Evolutionary conservation across 2,888 invertebrate species (phyloP), one percentile per base, ranked within the genome.

Genomic region (Himalopsyche kuldschensis): DNA sequence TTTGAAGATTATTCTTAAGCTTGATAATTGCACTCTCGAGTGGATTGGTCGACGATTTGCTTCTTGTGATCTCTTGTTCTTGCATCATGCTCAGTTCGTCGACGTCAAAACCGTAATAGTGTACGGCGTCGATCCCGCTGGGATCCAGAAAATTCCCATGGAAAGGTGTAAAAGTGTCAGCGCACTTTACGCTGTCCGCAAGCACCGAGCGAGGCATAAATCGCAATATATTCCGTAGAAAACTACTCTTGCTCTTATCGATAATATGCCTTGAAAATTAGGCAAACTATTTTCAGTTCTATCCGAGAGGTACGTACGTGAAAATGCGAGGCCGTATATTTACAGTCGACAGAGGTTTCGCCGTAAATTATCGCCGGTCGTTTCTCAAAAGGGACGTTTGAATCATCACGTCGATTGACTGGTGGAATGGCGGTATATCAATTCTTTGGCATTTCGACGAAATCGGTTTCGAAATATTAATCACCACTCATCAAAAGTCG

Each of bases 1-100:
- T 92, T 87, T 92, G 92, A 83, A 92, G 89, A 87, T 92, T 92
- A 88, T 92, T 92, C 87, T 92, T 92, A 86, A 92, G 89, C 87
- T 92, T 92, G 87, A 92, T 91, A 88, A 92, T 92, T 55, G 92
- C 92, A 89, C 91, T 91, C 89, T 92, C 92, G 87, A 92, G 88
- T 31, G 92, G 91, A 88, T 91, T 92, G 87, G 91, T 89, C 15
- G 92, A 91, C 11, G 91, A 89, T 87, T 91, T 91, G 46, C 75
- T 78, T 63, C 79, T 83, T 6, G 83, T 63, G 17, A 31, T 32
- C n/a, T 85, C 84, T 46, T 82, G 83, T 20, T 85, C 84, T 75
- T 86, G 85, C 85, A 84, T 84, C 20, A 80, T 80, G 69, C 69
- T 69, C 69, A 69, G 27, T 69, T 69, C 69, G 69, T 69, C 69